Percentiles rank a stretch among this genome's conserved stretches.
These are phyloP conservation scores for Haliclona indistincta DNA, from an alignment of 37 sponge, comb jelly and placozoan species.

Conservation along the genomic window DNA sequence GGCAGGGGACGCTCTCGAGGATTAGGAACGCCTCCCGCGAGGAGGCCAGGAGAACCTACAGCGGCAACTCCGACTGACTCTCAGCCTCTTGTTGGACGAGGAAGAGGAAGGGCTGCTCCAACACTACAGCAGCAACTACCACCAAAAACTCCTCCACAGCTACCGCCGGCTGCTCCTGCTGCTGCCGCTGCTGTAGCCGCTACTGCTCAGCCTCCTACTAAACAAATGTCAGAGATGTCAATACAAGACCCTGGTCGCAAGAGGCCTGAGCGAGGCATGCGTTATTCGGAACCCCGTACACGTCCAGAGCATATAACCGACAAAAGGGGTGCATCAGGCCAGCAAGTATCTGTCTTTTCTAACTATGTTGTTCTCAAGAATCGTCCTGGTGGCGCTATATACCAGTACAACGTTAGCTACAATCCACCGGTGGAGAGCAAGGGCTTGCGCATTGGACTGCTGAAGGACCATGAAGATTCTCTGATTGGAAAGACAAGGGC, in stretches of 20 bases:
- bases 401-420: conserved; percentile 88
- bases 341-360: conserved; percentile 34
- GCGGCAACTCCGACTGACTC: not conserved
- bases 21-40: conserved; percentile 2
- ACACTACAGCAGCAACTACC: not conserved
- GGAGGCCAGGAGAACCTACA: conserved; percentile 51
- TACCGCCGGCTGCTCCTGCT: not conserved
- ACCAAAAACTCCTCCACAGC: conserved; percentile 6
- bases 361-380: conserved; percentile 75
- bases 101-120: conserved; percentile 48
- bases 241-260: not conserved
- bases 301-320: conserved; percentile 72
- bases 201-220: not conserved
- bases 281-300: conserved; percentile 36
- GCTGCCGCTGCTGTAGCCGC: not conserved
- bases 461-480: conserved; percentile 53
- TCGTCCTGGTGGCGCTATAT: conserved; percentile 66
- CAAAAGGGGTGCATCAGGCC: conserved; percentile 70
- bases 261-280: conserved; percentile 16
- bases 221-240: conserved; percentile 34
- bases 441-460: conserved; percentile 44
- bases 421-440: conserved; percentile 65
- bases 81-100: conserved; percentile 59
- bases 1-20: conserved; percentile 61
- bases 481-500: conserved; percentile 57